Base-by-base conservation (phyloP, 2,888 invertebrate species). In the Apamea monoglypha region DNA sequence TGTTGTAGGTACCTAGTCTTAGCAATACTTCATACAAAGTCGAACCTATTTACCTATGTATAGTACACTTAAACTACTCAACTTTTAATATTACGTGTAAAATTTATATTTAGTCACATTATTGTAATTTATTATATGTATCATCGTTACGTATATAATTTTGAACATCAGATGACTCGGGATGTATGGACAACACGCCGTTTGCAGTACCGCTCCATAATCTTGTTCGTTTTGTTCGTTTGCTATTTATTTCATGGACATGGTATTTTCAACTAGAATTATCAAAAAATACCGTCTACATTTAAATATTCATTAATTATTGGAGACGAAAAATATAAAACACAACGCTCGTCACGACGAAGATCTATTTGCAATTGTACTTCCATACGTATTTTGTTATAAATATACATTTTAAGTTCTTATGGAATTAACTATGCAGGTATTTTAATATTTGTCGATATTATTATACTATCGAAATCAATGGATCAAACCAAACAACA, bases 81-180 rank as follows among this genome's bases (percentile, higher is more conserved):
- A 96, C 94, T 94, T 95, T 96, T 94, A 96, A 94, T 95, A 95
- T 96, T 96, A 97, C 94, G 95, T 96, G 96, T 96, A 96, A 96
- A 96, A 95, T 95, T 96, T 96, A 96, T 94, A 95, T 95, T 96
- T 96, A 96, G 96, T 96, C 96, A 96, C 95, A 96, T 96, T 96
- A 96, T 96, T 96, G 96, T 95, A 94, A 94, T 95, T 95, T 93
- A 95, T 95, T 96, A 97, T 96, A 96, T 96, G 97, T 96, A 95
- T 96, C 95, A 95, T 95, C 92, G 95, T 97, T 97, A 97, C 97
- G 97, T 97, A 97, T 97, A 96, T 97, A 96, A 96, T 96, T 97
- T 97, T 97, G 97, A 96, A 97, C 96, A 96, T 96, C 94, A 93
- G 95, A 96, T 96, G 95, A 96, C 93, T 95, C 92, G 91, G 93